Evolutionary conservation across 2,797 vertebrate genomes (phyloP).

Genomic region (Trichosurus vulpecula): DNA sequence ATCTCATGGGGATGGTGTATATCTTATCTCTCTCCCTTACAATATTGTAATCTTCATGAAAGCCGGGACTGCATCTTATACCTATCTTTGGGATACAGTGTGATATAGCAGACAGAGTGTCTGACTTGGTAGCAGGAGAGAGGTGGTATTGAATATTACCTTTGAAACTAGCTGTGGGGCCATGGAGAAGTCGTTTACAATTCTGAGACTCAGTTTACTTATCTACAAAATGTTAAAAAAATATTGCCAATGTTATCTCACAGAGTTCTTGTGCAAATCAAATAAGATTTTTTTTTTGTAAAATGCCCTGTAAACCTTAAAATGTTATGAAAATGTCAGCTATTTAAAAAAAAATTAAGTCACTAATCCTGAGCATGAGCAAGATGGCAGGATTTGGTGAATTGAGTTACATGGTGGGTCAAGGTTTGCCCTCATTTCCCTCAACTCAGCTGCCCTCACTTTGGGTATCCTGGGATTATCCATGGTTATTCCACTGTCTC

Average conservation of each 20-base stretch:
- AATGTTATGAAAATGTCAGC: neutral
- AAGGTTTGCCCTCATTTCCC: neutral
- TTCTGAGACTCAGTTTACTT: neutral
- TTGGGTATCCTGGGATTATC: neutral
- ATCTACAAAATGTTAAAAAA: neutral
- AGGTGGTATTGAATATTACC: neutral
- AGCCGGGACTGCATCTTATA: neutral
- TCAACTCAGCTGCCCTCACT: neutral
- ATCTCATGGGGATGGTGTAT: neutral
- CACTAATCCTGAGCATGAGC: neutral
- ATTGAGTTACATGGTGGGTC: neutral
- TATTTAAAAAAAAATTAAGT: neutral
- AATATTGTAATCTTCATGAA: neutral
- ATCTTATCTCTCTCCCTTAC: neutral
- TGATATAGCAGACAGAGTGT: neutral
- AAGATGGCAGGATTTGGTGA: neutral
- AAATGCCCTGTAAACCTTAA: neutral
- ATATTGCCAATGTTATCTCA: neutral
- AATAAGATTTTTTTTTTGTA: neutral
- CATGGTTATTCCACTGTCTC: neutral
- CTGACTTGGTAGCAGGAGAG: neutral
- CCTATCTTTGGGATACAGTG: neutral
- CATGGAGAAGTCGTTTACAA: neutral
- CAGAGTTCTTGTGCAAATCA: neutral
- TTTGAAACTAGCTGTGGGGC: neutral